Evolutionary conservation across 2,113 vertebrate species (phyloP).

Genomic region (Tiliqua scincoides): DNA sequence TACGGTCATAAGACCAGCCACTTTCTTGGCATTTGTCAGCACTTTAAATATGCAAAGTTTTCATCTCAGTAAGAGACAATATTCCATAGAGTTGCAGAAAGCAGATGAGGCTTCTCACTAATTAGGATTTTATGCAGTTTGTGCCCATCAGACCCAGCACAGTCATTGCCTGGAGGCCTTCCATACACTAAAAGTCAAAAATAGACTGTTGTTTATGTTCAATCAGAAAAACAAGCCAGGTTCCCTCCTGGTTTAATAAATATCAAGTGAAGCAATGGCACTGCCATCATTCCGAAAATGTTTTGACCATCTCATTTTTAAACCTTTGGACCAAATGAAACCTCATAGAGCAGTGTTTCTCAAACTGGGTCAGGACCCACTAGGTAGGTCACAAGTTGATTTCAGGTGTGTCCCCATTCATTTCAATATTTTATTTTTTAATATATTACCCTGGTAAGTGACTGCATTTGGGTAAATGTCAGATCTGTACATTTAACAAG

Average conservation of each 20-base stretch:
- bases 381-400: too few relatives aligned
- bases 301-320: neutral
- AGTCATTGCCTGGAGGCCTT: neutral
- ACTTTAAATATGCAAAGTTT: neutral
- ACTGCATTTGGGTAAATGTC: too few relatives aligned
- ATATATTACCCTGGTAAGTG: too few relatives aligned
- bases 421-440: too few relatives aligned
- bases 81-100: neutral
- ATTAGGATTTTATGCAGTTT: neutral
- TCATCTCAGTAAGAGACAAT: neutral
- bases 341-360: too few relatives aligned
- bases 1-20: too few relatives aligned
- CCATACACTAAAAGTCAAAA: neutral
- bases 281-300: neutral
- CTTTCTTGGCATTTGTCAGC: neutral
- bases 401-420: too few relatives aligned
- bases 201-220: neutral
- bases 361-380: too few relatives aligned
- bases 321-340: neutral
- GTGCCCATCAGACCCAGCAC: neutral
- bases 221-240: neutral
- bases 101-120: neutral
- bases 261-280: neutral
- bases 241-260: neutral
- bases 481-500: too few relatives aligned